Evolutionary conservation across 2,888 invertebrate species (phyloP).

Genomic region (Parnassius orleans): DNA sequence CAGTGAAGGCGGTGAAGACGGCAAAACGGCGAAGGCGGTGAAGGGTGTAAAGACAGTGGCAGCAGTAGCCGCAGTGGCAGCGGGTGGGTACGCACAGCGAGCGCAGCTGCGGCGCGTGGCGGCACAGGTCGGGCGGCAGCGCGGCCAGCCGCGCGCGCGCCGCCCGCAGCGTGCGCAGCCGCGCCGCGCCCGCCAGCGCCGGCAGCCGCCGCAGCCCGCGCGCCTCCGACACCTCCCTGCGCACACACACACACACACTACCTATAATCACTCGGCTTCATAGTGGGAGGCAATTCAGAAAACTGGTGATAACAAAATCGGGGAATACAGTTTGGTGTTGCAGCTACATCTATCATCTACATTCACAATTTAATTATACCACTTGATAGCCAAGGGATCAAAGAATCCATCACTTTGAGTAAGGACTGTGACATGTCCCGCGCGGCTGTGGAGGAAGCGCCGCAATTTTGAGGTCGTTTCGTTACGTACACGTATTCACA

Average conservation of each 20-base stretch:
- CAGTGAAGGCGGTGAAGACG: too few species aligned
- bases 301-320: too few species aligned
- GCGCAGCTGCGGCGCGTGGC: constrained; percentile 88
- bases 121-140: constrained; percentile 89
- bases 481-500: too few species aligned
- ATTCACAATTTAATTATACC: too few species aligned
- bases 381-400: too few species aligned
- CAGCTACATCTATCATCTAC: too few species aligned
- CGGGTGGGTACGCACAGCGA: constrained; percentile 86
- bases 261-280: background rate
- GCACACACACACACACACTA: constrained; percentile 20
- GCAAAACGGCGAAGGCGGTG: too few species aligned
- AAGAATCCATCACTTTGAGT: too few species aligned
- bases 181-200: constrained; percentile 88
- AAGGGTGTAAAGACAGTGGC: background rate
- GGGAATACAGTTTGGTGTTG: too few species aligned
- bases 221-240: constrained; percentile 92
- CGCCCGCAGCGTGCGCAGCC: constrained; percentile 89
- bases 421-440: too few species aligned
- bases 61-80: background rate
- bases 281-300: background rate
- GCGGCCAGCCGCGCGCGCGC: constrained; percentile 89
- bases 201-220: constrained; percentile 90
- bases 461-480: too few species aligned
- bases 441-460: too few species aligned